These are phyloP conservation scores for Sminthurinus aureus DNA, from an alignment of 2,888 invertebrate species.

Conservation along the genomic window DNA sequence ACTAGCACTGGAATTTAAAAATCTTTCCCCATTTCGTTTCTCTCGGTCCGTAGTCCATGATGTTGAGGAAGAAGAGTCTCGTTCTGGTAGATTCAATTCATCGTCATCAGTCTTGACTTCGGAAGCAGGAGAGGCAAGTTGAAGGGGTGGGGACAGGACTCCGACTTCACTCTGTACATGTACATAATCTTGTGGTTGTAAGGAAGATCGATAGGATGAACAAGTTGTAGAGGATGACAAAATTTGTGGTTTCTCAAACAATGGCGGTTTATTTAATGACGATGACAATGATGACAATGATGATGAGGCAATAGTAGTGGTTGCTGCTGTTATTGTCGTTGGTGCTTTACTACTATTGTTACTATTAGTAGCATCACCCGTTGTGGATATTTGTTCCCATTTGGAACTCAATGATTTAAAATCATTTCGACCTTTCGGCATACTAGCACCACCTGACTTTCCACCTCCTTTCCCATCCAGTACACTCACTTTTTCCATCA, in stretches of 20 bases:
- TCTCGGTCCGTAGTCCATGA: constrained; percentile 12
- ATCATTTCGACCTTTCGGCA: constrained; percentile 59
- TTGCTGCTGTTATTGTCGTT: constrained; percentile 12
- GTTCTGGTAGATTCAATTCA: not conserved
- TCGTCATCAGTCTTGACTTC: not conserved
- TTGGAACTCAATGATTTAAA: constrained; percentile 63
- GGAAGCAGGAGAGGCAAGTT: not conserved
- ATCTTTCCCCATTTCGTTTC: not conserved
- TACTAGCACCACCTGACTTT: constrained; percentile 45
- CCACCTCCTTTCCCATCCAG: constrained; percentile 39
- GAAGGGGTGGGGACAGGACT: not conserved
- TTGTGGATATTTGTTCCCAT: constrained; percentile 62
- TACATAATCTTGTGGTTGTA: constrained; percentile 21
- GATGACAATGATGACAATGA: not conserved
- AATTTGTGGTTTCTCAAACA: constrained; percentile 32
- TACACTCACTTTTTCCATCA: constrained; percentile 47
- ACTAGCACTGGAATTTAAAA: constrained; percentile 19
- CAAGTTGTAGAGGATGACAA: constrained; percentile 4
- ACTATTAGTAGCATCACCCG: too few species aligned
- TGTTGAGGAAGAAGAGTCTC: not conserved
- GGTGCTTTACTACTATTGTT: constrained; percentile 55
- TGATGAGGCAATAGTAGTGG: not conserved
- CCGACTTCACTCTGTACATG: not conserved
- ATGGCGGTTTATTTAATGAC: constrained; percentile 7
- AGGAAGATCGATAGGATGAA: constrained; percentile 13